These are phyloP conservation scores for Mythimna lalbum DNA, from an alignment of 2,888 invertebrate genomes.

Conservation along the genomic window DNA sequence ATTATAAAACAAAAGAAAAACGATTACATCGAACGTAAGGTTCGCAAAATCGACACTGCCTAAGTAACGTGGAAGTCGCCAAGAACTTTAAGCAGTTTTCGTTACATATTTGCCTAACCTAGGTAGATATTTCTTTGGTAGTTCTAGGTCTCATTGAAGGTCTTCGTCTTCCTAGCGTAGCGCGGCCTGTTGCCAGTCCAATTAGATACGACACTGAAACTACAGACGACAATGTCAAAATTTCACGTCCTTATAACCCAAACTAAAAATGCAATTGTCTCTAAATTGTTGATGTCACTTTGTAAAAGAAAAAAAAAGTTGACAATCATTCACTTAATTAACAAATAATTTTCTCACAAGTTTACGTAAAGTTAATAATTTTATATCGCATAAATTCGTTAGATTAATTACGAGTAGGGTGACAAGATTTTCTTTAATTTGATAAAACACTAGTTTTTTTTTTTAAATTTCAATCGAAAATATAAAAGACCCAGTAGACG, in stretches of 20 bases:
- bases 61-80: not conserved
- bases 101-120: slow-evolving; percentile 3
- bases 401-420: slow-evolving; percentile 56
- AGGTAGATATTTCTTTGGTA: slow-evolving; percentile 32
- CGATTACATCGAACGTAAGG: not conserved
- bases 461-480: slow-evolving; percentile 91
- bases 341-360: slow-evolving; percentile 21
- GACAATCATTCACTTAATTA: slow-evolving; percentile 31
- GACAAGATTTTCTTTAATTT: slow-evolving; percentile 45
- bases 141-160: slow-evolving; percentile 31
- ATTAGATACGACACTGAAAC: slow-evolving; percentile 55
- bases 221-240: slow-evolving; percentile 49
- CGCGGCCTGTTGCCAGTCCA: slow-evolving; percentile 50
- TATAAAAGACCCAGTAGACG: slow-evolving; percentile 98
- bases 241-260: slow-evolving; percentile 28
- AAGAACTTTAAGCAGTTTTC: not conserved
- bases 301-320: slow-evolving; percentile 9
- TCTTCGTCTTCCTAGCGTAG: slow-evolving; percentile 44
- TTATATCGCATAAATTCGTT: slow-evolving; percentile 61
- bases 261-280: slow-evolving; percentile 25
- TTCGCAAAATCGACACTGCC: not conserved
- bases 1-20: slow-evolving; percentile 3
- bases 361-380: slow-evolving; percentile 34
- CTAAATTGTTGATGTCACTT: slow-evolving; percentile 14
- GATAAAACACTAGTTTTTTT: slow-evolving; percentile 33